Base-by-base conservation (phyloP, 2,113 vertebrate species). In the Crocuta crocuta region DNA sequence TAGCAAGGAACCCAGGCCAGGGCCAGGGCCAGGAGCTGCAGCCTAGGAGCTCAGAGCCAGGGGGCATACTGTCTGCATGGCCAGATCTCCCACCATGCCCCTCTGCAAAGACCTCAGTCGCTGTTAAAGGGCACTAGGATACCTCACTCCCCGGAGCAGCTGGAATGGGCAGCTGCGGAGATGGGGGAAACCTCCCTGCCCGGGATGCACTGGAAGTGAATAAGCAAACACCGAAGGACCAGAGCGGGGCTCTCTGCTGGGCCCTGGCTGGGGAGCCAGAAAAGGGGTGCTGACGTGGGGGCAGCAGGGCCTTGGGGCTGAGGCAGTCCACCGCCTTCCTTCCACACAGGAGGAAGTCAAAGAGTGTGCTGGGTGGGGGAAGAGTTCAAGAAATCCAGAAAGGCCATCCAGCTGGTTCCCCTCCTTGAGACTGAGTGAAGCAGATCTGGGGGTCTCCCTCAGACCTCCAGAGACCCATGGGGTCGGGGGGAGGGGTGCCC, bases 31-130 rank as follows among this genome's bases (percentile, higher is more conserved):
- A 0, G 16, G 19, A 39, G 10, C 76, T 35, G 26, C 28, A 26
- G 0, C 28, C 79, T 15, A 39, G 76, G 10, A 61, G 26, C 33
- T 10, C 48, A 24, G 10, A 48, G 55, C 85, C 66, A 73, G 85
- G 13, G 21, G 21, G 15, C 11, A 0, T 3, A 19, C 3, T 11
- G 66, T 45, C 10, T 80, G 7, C 4, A 9, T 0, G 1, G 58
- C 68, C 78, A n/a, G 31, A 58, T 26, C 50, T 33, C 65, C 66
- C 23, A 39, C 15, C 1, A 4, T 0, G 6, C 1, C n/a, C 31
- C 81, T 70, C 43, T 26, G 55, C 33, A 68, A 90, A 82, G 53
- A 33, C 21, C 58, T 55, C 10, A 33, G n/a, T 31, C 7, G 28
- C 78, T 68, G n/a, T 17, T 21, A 26, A 94, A 97, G 55, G 4